Evolutionary conservation across 2,888 invertebrate species (phyloP).

Genomic region (Eurytoma adleriae): DNA sequence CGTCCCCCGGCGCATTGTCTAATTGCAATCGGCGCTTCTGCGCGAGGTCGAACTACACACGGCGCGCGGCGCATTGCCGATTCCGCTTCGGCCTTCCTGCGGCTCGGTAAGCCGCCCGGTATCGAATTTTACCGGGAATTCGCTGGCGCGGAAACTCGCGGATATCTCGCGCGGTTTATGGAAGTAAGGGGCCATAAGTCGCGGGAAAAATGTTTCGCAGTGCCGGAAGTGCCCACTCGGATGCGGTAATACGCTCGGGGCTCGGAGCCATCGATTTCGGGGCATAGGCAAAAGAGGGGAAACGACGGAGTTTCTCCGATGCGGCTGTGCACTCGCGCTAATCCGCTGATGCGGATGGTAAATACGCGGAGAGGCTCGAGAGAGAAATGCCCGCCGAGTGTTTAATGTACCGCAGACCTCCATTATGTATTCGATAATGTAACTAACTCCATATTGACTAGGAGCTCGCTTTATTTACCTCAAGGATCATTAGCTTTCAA

Average conservation of each 20-base stretch:
- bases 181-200: too few relatives aligned
- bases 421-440: slow-evolving; percentile 61
- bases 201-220: too few relatives aligned
- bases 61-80: too few relatives aligned
- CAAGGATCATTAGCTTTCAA: too few relatives aligned
- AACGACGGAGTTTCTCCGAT: slow-evolving; percentile 47
- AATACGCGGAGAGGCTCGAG: slow-evolving; percentile 66
- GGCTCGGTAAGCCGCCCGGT: too few relatives aligned
- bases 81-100: too few relatives aligned
- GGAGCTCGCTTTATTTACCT: slow-evolving; percentile 46
- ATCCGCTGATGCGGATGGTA: slow-evolving; percentile 71
- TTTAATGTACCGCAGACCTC: slow-evolving; percentile 56
- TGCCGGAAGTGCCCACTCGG: slow-evolving; percentile 67
- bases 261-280: slow-evolving; percentile 73
- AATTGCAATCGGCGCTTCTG: not conserved
- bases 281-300: slow-evolving; percentile 25
- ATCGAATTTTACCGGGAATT: too few relatives aligned
- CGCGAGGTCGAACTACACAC: not conserved
- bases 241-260: slow-evolving; percentile 68
- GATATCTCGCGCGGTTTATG: too few relatives aligned
- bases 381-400: slow-evolving; percentile 55
- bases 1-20: too few relatives aligned
- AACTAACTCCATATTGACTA: slow-evolving; percentile 39
- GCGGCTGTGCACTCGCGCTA: slow-evolving; percentile 60
- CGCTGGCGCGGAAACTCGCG: too few relatives aligned